phyloP scores from a whole-genome alignment of 2,797 vertebrate species.

The Myotis daubentonii region DNA sequence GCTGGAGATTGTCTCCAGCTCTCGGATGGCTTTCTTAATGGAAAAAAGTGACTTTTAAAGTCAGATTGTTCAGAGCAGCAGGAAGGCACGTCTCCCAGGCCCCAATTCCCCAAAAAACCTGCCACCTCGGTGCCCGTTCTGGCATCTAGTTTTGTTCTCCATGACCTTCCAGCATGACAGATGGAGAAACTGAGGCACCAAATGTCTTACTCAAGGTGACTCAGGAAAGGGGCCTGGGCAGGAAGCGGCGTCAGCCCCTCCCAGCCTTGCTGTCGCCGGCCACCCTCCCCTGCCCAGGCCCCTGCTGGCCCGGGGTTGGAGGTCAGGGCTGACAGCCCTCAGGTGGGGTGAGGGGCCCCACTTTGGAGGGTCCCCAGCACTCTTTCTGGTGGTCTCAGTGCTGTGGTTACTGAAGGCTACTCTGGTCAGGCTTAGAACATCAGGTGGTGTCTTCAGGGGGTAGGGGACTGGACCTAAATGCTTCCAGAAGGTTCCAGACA shows the following conservation, averaged over 20 bases:
- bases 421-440: not conserved
- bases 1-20: conserved; percentile 37
- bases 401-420: not conserved
- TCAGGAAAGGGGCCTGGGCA: rapidly evolving
- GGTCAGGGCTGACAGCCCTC: rapidly evolving
- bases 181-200: conserved; percentile 34
- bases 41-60: not conserved
- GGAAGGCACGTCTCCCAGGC: not conserved
- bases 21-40: not conserved
- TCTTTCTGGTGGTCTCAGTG: not conserved
- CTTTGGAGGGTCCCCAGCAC: not conserved
- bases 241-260: not conserved
- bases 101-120: not conserved
- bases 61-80: not conserved
- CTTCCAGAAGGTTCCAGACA: conserved; percentile 3
- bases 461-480: not conserved
- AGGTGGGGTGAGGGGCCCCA: not conserved
- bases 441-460: not conserved
- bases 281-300: not conserved
- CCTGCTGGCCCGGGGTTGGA: no score
- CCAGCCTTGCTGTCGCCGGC: rapidly evolving
- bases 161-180: not conserved
- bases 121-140: rapidly evolving
- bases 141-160: not conserved
- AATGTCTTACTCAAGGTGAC: not conserved